Base-by-base conservation (phyloP, 23 tunicate species). In the Halocynthia aurantium region DNA sequence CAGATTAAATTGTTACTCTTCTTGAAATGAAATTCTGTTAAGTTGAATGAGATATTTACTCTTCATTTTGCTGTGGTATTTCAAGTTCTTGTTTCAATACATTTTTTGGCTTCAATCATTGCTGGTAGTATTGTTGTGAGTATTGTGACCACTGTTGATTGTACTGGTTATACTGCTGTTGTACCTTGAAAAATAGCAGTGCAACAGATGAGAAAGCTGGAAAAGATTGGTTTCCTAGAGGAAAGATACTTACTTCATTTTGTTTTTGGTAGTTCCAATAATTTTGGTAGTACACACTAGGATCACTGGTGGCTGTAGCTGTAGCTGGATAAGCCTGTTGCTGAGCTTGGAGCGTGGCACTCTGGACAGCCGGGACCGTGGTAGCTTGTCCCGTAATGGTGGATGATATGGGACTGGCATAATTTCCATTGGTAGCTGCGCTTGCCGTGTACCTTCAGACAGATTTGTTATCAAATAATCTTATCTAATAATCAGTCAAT, bases 211-310 rank as follows among this genome's bases (percentile, higher is more conserved):
- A 31, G 44, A 31, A 21, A 67, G 17, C 17, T 67, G 4, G 18
- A 12, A 21, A 12, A 21, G 22, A 67, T 17, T 67, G 22, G 22
- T 2, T 67, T 12, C 5, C 21, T 15, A 13, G 12, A 67, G 11
- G 1, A 11, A 19, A 49, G 19, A 0, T 67, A 15, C 76, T 74
- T 54, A 56, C 78, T 10, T 74, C 78, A 13, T 62, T 62, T 21
- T 82, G 19, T 52, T 85, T 81, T 51, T 84, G 87, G 58, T 89
- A 89, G 61, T 89, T 89, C 96, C 96, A 89, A 67, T 89, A 89
- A 63, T 77, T 80, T 67, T 88, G 95, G 72, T 88, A 88, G 57
- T 88, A 88, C 61, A 88, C 44, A 51, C 75, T 79, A 7, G 95
- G 81, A 73, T 83, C 95, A 7, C 78, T 75, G 40, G 57, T 51